phyloP scores from a whole-genome alignment of 2,797 vertebrate genomes.

The Fistularia tabacaria region DNA sequence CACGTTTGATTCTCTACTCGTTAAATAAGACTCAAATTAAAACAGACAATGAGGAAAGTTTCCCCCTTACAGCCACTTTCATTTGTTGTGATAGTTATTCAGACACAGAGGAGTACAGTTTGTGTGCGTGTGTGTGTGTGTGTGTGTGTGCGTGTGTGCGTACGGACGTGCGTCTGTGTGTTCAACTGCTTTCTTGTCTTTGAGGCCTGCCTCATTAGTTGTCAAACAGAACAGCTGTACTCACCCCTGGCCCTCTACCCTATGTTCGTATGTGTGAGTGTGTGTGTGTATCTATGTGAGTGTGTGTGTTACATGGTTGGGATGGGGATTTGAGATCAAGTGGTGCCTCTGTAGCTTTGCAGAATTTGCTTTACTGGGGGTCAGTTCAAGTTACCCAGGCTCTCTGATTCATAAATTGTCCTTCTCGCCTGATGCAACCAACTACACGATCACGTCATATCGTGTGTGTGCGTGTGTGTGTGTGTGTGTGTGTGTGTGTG shows the following conservation, averaged over 20 bases:
- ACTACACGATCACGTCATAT: slow-evolving; percentile 29
- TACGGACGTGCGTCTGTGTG: slow-evolving; percentile 30
- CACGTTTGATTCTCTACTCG: slow-evolving; percentile 67
- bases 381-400: slow-evolving; percentile 34
- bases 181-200: slow-evolving; percentile 47
- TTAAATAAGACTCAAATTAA: slow-evolving; percentile 77
- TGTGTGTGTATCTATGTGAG: slow-evolving; percentile 12
- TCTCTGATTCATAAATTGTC: slow-evolving; percentile 43
- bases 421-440: slow-evolving; percentile 35
- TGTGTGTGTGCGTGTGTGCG: slow-evolving; percentile 40
- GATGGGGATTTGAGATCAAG: slow-evolving; percentile 34
- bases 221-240: slow-evolving; percentile 49
- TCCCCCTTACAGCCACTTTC: slow-evolving; percentile 58
- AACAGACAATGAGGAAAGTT: slow-evolving; percentile 73
- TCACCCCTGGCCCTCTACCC: slow-evolving; percentile 36
- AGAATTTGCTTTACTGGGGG: slow-evolving; percentile 43
- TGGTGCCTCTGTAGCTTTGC: slow-evolving; percentile 27
- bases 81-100: slow-evolving; percentile 70
- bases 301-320: slow-evolving; percentile 9
- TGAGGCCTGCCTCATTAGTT: slow-evolving; percentile 62
- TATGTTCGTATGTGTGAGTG: slow-evolving; percentile 17
- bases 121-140: slow-evolving; percentile 13
- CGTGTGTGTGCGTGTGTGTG: slow-evolving; percentile 19
- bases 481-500: slow-evolving; percentile 11
- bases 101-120: slow-evolving; percentile 41